Evolutionary conservation across 1,140 invertebrate species (phyloP), one percentile per base, ranked within the genome.

Genomic region (Asobara japonica): DNA sequence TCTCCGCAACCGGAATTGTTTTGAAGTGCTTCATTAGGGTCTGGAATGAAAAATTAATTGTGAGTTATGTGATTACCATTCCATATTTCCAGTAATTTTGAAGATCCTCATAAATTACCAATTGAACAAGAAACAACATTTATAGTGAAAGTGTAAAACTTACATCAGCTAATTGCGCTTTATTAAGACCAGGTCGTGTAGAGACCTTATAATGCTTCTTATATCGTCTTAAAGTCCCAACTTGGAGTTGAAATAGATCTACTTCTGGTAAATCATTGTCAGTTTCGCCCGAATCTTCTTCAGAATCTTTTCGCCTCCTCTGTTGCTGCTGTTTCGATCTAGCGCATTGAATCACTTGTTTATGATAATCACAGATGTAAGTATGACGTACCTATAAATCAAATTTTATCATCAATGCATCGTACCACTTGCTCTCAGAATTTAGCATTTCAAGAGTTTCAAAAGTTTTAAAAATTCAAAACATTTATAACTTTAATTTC

Each of bases 321-420:
- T 87, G 85, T 10, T 86, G 84, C 29, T 86, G 86, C 70, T 92
- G 89, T 77, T 97, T 94, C 3, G 93, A 94, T 75, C 97, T 91
- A 11, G 96, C 95, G 84, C 93, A 95, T 84, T 98, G 97, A 78
- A 98, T 98, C 76, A 97, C 93, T 82, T 92, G 92, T 88, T 99
- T 98, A 84, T 98, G 97, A 82, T 94, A 93, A 83, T 99, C 97
- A 89, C 97, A 98, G 79, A 99, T 99, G 84, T 98, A 98, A 81
- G 95, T 97, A 81, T 98, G 97, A 77, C 93, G 90, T 36, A 95
- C 95, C 95, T 97, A 85, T 16, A 90, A 89, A 2, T 25, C 7
- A 56, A 56, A 45, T 45, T 45, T 16, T 7, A 45, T 45, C 1
- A 5, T 45, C 13, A 13, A 38, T 38, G n/a, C 41, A 45, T 45